A percentile compares a stretch with the other conserved stretches of the same genome.
These are phyloP conservation scores for Melitaea athalia DNA, from an alignment of 2,888 invertebrate genomes.

Conservation along the genomic window DNA sequence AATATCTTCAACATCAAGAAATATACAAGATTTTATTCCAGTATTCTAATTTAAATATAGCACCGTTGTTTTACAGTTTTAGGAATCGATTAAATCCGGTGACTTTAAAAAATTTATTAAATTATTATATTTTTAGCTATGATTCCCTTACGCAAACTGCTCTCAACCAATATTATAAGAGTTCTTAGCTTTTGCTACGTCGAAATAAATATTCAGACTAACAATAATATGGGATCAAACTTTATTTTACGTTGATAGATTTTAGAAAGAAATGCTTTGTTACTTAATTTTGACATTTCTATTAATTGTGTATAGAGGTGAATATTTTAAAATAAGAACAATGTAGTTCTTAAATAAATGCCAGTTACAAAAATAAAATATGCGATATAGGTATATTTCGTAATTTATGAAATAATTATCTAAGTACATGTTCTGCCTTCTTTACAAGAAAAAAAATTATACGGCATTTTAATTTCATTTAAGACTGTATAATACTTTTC, in stretches of 20 bases:
- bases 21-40: slow-evolving; percentile 27
- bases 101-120: background rate
- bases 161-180: slow-evolving; percentile 4
- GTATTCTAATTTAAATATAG: slow-evolving; percentile 22
- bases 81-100: background rate
- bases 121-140: no score
- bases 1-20: slow-evolving; percentile 24
- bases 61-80: background rate
- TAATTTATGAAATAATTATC: background rate
- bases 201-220: slow-evolving; percentile 44
- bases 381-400: background rate
- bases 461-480: slow-evolving; percentile 34
- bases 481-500: slow-evolving; percentile 33
- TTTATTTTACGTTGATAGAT: slow-evolving; percentile 48
- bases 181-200: slow-evolving; percentile 18
- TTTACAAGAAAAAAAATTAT: slow-evolving; percentile 12
- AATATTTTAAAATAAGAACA: background rate
- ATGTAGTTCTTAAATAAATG: background rate
- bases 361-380: background rate
- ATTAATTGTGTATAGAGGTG: background rate
- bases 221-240: slow-evolving; percentile 74
- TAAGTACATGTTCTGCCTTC: slow-evolving; percentile 6
- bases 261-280: slow-evolving; percentile 32
- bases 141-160: background rate
- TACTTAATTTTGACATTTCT: background rate